Percentiles rank a stretch among this genome's conserved stretches.
phyloP scores from a whole-genome alignment of 2,113 vertebrate species.

The Tricholaema leucomelas region DNA sequence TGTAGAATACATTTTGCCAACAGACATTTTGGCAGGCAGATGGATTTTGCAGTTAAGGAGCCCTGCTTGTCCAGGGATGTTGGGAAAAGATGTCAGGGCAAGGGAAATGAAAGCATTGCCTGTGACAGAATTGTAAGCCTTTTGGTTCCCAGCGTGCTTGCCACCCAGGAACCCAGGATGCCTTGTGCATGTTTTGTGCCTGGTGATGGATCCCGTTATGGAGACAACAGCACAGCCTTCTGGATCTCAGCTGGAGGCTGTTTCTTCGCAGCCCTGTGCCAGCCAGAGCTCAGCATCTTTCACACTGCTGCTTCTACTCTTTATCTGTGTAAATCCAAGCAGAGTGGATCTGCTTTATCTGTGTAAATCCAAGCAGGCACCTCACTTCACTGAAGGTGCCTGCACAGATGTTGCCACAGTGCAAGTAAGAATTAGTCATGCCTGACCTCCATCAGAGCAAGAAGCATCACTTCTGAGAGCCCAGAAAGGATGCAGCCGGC shows the following conservation, averaged over 20 bases:
- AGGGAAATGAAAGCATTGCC: not conserved
- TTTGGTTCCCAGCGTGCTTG: not conserved
- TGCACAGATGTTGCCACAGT: not conserved
- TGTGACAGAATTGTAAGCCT: not conserved
- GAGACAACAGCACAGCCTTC: not conserved
- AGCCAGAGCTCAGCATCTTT: not conserved
- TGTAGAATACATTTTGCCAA: not conserved
- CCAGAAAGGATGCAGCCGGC: not conserved
- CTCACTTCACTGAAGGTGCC: not conserved
- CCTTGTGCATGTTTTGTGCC: not conserved
- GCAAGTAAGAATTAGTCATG: fast-evolving
- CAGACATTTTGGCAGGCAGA: not conserved
- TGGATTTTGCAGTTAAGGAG: not conserved
- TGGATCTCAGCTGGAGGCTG: not conserved
- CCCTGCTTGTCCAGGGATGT: not conserved
- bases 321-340: not conserved
- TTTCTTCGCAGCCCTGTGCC: not conserved
- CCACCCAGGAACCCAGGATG: fast-evolving
- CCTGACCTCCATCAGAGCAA: fast-evolving
- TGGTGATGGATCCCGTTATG: fast-evolving
- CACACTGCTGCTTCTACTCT: not conserved
- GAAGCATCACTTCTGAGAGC: not conserved
- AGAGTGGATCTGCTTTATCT: not conserved
- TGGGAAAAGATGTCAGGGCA: not conserved
- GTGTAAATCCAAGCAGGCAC: not conserved